A percentile compares a stretch with the other conserved stretches of the same genome.
Evolutionary conservation across 1,140 invertebrate genomes (phyloP).

Genomic region (Globodera ellingtonae): DNA sequence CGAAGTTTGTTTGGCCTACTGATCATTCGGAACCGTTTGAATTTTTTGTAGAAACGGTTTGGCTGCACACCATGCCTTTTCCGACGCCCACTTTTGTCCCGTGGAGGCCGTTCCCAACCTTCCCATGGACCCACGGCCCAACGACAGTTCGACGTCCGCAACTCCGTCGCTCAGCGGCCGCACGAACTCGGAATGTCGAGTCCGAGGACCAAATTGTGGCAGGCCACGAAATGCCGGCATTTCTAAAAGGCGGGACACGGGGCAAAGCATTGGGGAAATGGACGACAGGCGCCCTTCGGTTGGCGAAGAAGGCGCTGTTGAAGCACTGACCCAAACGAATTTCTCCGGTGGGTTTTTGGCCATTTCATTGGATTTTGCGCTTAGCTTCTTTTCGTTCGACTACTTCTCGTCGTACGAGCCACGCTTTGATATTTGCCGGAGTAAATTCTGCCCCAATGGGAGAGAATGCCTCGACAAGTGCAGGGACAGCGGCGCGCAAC

Average conservation of each 20-base stretch:
- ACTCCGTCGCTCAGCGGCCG: no score
- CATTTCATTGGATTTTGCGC: neutral
- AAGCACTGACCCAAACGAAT: neutral
- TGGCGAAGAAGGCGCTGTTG: neutral
- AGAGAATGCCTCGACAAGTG: neutral
- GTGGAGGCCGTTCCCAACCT: slow-evolving; percentile 2
- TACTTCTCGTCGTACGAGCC: neutral
- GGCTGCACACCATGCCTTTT: slow-evolving; percentile 34
- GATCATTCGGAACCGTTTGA: neutral
- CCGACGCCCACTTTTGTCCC: neutral
- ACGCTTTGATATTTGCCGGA: neutral
- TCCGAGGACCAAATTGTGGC: no score
- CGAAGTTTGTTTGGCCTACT: slow-evolving; percentile 28
- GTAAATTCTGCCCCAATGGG: neutral
- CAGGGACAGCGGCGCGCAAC: slow-evolving; percentile 40
- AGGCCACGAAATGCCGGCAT: no score
- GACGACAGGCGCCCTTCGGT: slow-evolving; percentile 16
- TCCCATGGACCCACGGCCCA: slow-evolving; percentile 51
- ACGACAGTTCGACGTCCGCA: neutral
- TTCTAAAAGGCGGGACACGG: neutral
- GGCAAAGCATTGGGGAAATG: slow-evolving; percentile 18
- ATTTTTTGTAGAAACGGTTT: slow-evolving; percentile 29
- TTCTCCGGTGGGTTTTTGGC: slow-evolving; percentile 21
- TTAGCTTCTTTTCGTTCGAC: slow-evolving; percentile 9
- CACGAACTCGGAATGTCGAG: no score